These are phyloP conservation scores for Temnothorax curvispinosus DNA, from an alignment of 1,140 invertebrate species.

Conservation along the genomic window DNA sequence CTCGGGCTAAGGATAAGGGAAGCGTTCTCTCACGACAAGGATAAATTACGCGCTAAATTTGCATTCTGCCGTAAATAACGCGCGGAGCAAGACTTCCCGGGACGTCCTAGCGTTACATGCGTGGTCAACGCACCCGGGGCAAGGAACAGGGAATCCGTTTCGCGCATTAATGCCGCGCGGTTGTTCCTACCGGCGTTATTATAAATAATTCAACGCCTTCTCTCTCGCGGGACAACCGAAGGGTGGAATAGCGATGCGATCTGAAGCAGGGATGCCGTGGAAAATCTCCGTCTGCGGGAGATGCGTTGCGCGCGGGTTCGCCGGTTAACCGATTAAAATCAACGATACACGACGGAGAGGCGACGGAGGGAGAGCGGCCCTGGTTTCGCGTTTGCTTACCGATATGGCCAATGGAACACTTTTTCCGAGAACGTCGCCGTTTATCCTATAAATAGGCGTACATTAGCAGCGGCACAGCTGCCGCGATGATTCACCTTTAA, in stretches of 20 bases:
- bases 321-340: slow-evolving; percentile 7
- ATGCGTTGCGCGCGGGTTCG: slow-evolving; percentile 19
- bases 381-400: slow-evolving; percentile 43
- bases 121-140: slow-evolving; percentile 31
- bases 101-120: slow-evolving; percentile 15
- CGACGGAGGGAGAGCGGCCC: background rate
- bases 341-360: background rate
- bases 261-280: background rate
- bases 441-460: slow-evolving; percentile 69
- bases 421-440: slow-evolving; percentile 62
- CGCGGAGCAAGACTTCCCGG: background rate
- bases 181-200: slow-evolving; percentile 42
- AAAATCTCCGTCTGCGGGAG: slow-evolving; percentile 1
- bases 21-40: background rate
- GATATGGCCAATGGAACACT: slow-evolving; percentile 56
- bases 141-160: slow-evolving; percentile 29
- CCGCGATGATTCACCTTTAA: slow-evolving; percentile 61
- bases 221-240: background rate
- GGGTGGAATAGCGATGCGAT: slow-evolving; percentile 34
- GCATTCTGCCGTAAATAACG: slow-evolving; percentile 32
- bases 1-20: background rate
- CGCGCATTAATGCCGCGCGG: slow-evolving; percentile 31
- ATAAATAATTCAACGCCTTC: slow-evolving; percentile 55
- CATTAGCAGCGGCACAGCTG: slow-evolving; percentile 64
- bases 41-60: slow-evolving; percentile 35